Evolutionary conservation across 1,140 invertebrate species (phyloP).

Genomic region (Drosophila ironensis): DNA sequence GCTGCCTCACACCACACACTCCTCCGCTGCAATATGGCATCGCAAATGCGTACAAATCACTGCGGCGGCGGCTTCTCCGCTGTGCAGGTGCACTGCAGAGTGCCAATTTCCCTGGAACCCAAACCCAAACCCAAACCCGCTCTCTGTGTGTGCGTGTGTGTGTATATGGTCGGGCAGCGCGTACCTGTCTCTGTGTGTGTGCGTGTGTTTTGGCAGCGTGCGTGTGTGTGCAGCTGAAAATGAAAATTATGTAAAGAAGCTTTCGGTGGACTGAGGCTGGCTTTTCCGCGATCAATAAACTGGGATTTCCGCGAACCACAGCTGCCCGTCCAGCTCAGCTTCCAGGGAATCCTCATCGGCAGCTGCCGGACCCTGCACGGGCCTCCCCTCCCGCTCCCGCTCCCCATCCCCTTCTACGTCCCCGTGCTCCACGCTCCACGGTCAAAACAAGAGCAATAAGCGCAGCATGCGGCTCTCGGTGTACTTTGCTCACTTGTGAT

Average conservation of each 20-base stretch:
- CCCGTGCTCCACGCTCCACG: too few relatives aligned
- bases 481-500: slow-evolving; percentile 53
- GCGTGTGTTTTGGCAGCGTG: slow-evolving; percentile 31
- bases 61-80: slow-evolving; percentile 30
- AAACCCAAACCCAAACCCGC: too few relatives aligned
- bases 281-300: too few relatives aligned
- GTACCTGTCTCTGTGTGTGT: slow-evolving; percentile 22
- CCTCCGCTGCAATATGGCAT: slow-evolving; percentile 59
- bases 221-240: slow-evolving; percentile 56
- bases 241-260: slow-evolving; percentile 75
- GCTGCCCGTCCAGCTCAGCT: too few relatives aligned
- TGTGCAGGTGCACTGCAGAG: too few relatives aligned
- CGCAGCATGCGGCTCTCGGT: slow-evolving; percentile 43
- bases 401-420: too few relatives aligned
- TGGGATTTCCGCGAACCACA: too few relatives aligned
- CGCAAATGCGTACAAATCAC: slow-evolving; percentile 59
- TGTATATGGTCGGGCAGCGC: slow-evolving; percentile 53
- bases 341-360: not conserved
- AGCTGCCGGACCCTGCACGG: not conserved
- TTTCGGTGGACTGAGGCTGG: slow-evolving; percentile 47
- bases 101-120: slow-evolving; percentile 51
- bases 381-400: too few relatives aligned
- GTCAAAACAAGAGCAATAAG: slow-evolving; percentile 16
- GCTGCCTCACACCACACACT: slow-evolving; percentile 35
- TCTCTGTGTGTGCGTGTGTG: slow-evolving; percentile 36